These are phyloP conservation scores for Noctua fimbriata DNA, from an alignment of 2,888 invertebrate genomes.

Conservation along the genomic window DNA sequence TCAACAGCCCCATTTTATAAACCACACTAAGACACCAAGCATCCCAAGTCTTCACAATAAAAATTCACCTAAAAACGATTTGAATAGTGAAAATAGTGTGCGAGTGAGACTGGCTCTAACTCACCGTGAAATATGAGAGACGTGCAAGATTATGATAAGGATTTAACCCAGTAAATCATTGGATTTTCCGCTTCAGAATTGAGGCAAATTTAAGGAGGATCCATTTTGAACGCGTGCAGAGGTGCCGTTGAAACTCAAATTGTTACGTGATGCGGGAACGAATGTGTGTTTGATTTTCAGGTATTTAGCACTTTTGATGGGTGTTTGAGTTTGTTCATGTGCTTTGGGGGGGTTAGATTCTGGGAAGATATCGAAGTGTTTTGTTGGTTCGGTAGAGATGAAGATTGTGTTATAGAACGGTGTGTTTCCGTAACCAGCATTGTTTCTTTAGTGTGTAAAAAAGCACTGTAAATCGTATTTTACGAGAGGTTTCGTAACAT, in stretches of 20 bases:
- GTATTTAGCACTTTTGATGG: constrained; percentile 49
- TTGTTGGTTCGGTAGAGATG: neutral
- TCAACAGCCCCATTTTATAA: neutral
- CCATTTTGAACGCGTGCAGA: constrained; percentile 66
- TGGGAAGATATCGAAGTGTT: neutral
- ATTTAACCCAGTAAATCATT: constrained; percentile 86
- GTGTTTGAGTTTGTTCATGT: constrained; percentile 45
- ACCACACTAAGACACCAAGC: neutral
- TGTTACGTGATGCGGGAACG: constrained; percentile 73
- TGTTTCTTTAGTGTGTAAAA: neutral
- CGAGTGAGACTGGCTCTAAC: constrained; percentile 76
- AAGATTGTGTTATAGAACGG: neutral
- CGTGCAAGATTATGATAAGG: constrained; percentile 89
- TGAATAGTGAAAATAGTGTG: constrained; percentile 82
- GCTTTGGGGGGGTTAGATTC: constrained; percentile 5
- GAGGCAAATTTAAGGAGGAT: constrained; percentile 86
- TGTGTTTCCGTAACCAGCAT: neutral
- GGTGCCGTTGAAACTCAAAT: constrained; percentile 70
- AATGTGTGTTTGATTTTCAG: constrained; percentile 64
- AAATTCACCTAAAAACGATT: constrained; percentile 67
- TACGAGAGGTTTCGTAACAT: neutral
- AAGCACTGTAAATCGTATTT: neutral
- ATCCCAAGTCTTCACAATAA: constrained; percentile 4
- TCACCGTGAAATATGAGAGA: constrained; percentile 88
- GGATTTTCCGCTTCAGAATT: constrained; percentile 87